These are phyloP conservation scores for Australoheros facetus DNA, from an alignment of 2,797 vertebrate genomes.

Conservation along the genomic window DNA sequence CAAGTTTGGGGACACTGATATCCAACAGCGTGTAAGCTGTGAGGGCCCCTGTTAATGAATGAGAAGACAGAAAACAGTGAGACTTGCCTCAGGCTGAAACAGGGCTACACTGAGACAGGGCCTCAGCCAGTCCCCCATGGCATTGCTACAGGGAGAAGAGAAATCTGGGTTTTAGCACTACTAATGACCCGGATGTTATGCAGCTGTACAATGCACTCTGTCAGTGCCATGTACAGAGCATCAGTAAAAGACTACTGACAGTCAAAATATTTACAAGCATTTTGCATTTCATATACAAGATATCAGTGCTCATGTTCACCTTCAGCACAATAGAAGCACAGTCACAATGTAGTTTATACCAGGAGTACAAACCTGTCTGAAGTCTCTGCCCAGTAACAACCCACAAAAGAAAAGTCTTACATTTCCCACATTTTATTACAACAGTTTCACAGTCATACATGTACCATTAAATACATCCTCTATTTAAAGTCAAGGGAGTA, in stretches of 20 bases:
- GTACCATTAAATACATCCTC: constrained; percentile 67
- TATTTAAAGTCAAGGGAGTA: neutral
- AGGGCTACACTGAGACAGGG: constrained; percentile 98
- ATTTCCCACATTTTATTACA: constrained; percentile 91
- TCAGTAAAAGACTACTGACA: neutral
- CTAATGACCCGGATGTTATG: constrained; percentile 80
- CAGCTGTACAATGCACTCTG: constrained; percentile 50
- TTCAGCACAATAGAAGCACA: rapidly evolving
- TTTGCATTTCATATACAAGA: constrained; percentile 12
- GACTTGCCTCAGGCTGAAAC: constrained; percentile 99
- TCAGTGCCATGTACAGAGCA: constrained; percentile 41
- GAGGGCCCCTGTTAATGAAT: constrained; percentile 91
- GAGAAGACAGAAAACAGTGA: constrained; percentile 93
- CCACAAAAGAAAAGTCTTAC: constrained; percentile 88
- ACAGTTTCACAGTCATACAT: constrained; percentile 88
- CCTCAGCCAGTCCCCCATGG: constrained; percentile 98
- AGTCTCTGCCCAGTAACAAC: constrained; percentile 81
- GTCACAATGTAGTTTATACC: constrained; percentile 10
- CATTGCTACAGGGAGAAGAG: constrained; percentile 98
- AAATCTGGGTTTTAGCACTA: constrained; percentile 96
- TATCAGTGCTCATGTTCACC: constrained; percentile 15
- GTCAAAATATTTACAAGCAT: constrained; percentile 8
- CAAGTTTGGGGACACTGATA: constrained; percentile 96
- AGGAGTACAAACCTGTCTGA: constrained; percentile 87
- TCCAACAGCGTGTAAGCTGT: constrained; percentile 96